Base-by-base conservation (phyloP, 2,888 invertebrate species). In the Cerastoderma edule region DNA sequence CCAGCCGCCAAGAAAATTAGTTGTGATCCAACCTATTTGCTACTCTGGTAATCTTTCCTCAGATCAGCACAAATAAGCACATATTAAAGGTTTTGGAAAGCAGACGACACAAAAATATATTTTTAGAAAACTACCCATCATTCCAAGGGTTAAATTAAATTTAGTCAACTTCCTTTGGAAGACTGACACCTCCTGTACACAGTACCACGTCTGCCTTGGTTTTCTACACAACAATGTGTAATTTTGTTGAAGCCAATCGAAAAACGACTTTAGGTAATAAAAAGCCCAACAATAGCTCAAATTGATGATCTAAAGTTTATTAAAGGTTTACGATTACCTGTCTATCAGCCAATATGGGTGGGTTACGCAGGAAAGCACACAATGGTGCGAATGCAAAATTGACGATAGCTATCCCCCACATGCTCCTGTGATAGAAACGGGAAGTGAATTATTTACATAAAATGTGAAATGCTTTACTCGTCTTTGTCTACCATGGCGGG, bases 341-440 rank as follows among this genome's bases (percentile, higher is more conserved):
- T 32, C 83, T 85, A 33, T 90, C 90, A 3, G 80, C 83, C 13
- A 78, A 71, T 2, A 77, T 56, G 0, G 87, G 80, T 16, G 89
- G 84, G 6, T 90, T 83, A 53, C 89, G 87, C 46, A 94, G 86
- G 53, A 93, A 85, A n/a, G 90, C 84, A 75, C 96, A 93, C 46
- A 96, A 89, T 0, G 96, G 96, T 78, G 95, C 95, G 91, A 95
- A 96, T 13, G 95, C 86, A 27, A 96, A 91, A 92, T 96, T 96
- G 19, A 95, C 89, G 30, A 95, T 92, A 0, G 96, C 96, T 35
- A 96, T 94, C 27, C 94, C 93, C 78, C 96, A 94, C 94, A 96
- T 96, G 16, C 96, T 93, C 95, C 96, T 96, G 28, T 95, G 94
- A 91, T 48, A 24, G 16, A 19, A 65, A n/a, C 5, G 53, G 27